A percentile compares a stretch with the other conserved stretches of the same genome.
phyloP scores from a whole-genome alignment of 2,797 vertebrate species.

The Acipenser transmontanus region DNA sequence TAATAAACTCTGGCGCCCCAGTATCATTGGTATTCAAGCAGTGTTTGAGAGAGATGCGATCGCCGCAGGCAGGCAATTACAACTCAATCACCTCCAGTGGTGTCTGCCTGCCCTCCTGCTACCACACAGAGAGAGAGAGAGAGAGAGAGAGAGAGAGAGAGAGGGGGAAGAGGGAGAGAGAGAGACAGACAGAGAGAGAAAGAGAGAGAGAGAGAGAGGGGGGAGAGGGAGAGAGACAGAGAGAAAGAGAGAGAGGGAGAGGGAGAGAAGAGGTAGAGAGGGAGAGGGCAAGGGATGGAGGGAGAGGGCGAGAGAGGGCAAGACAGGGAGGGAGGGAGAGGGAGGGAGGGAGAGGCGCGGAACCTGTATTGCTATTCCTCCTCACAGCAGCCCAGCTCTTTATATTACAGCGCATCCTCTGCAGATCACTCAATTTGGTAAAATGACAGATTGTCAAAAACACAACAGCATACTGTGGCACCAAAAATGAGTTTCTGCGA shows the following conservation, averaged over 20 bases:
- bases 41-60: slow-evolving; percentile 42
- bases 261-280: no score
- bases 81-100: slow-evolving; percentile 43
- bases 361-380: slow-evolving; percentile 52
- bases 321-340: no score
- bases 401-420: not conserved
- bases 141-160: slow-evolving; percentile 1
- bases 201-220: no score
- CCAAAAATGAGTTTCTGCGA: no score
- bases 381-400: not conserved
- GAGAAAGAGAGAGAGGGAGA: no score
- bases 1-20: slow-evolving; percentile 6
- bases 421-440: no score
- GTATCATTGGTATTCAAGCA: slow-evolving; percentile 51
- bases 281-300: no score
- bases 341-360: not conserved
- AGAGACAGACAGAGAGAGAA: slow-evolving; percentile 38
- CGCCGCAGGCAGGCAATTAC: slow-evolving; percentile 62
- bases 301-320: no score
- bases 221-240: no score
- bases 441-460: no score
- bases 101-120: slow-evolving; percentile 43
- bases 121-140: slow-evolving; percentile 41
- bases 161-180: slow-evolving; percentile 28
- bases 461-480: no score